Evolutionary conservation across 2,113 vertebrate species (phyloP).

Genomic region (Ailuropoda melanoleuca): DNA sequence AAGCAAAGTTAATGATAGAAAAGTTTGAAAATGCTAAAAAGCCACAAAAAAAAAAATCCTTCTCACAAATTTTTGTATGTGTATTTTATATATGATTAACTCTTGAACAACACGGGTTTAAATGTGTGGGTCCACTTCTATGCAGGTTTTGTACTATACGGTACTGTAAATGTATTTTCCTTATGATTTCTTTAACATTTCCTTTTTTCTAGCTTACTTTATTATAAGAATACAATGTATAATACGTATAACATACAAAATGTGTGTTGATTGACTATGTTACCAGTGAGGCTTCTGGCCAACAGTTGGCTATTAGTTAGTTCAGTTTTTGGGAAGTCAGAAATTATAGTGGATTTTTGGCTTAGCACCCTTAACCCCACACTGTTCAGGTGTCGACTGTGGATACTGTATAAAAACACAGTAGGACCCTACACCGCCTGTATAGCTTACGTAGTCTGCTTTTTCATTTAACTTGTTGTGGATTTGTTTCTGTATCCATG

Average conservation of each 20-base stretch:
- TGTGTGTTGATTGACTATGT: not conserved
- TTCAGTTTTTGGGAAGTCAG: not conserved
- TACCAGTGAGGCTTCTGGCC: not conserved
- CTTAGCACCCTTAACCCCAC: not conserved
- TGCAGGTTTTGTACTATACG: not conserved
- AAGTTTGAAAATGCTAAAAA: not conserved
- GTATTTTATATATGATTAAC: not conserved
- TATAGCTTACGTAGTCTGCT: not conserved
- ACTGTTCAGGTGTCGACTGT: no score
- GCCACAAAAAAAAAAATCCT: not conserved
- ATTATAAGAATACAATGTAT: not conserved
- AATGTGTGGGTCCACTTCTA: not conserved
- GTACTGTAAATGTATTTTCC: not conserved
- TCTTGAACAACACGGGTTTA: not conserved
- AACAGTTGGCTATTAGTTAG: not conserved
- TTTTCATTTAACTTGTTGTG: not conserved
- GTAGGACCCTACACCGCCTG: not conserved
- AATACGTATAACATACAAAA: not conserved
- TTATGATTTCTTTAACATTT: not conserved
- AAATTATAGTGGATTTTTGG: not conserved
- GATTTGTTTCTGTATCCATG: not conserved
- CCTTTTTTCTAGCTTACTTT: not conserved
- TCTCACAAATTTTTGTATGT: not conserved
- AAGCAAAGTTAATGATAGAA: not conserved
- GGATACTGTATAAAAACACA: not conserved